phyloP scores from a whole-genome alignment of 2,888 invertebrate species.

The Aelia acuminata region DNA sequence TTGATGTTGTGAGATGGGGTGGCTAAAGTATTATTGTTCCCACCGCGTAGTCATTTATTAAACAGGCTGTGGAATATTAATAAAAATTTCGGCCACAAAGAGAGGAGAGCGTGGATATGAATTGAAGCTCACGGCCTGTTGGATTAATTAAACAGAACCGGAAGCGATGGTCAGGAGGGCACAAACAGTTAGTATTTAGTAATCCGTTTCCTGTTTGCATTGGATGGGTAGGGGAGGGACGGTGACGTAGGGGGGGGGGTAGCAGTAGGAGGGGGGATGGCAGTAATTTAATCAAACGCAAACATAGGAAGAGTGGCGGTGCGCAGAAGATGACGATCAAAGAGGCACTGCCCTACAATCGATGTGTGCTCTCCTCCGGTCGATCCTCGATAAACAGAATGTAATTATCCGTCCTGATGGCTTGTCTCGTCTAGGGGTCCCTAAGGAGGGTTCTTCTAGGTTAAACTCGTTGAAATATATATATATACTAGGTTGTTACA shows the following conservation, averaged over 20 bases:
- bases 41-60: background rate
- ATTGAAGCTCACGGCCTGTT: conserved; percentile 27
- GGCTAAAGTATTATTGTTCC: background rate
- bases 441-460: too few species aligned
- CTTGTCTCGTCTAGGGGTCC: background rate
- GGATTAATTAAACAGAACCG: conserved; percentile 46
- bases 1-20: background rate
- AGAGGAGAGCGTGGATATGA: background rate
- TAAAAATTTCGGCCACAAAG: background rate
- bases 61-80: background rate
- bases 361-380: background rate
- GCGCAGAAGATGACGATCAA: background rate
- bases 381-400: background rate
- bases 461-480: too few species aligned
- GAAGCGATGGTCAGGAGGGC: conserved; percentile 29
- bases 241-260: too few species aligned
- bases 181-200: conserved; percentile 44
- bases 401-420: background rate
- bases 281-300: conserved; percentile 33
- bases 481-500: too few species aligned
- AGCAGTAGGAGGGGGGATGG: fast-evolving
- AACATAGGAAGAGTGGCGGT: background rate
- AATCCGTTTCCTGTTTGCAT: conserved; percentile 41
- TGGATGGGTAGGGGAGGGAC: background rate
- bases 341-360: background rate